Evolutionary conservation across 2,797 vertebrate genomes (phyloP), one percentile per base, ranked within the genome.

Genomic region (Sebastes diploproa): DNA sequence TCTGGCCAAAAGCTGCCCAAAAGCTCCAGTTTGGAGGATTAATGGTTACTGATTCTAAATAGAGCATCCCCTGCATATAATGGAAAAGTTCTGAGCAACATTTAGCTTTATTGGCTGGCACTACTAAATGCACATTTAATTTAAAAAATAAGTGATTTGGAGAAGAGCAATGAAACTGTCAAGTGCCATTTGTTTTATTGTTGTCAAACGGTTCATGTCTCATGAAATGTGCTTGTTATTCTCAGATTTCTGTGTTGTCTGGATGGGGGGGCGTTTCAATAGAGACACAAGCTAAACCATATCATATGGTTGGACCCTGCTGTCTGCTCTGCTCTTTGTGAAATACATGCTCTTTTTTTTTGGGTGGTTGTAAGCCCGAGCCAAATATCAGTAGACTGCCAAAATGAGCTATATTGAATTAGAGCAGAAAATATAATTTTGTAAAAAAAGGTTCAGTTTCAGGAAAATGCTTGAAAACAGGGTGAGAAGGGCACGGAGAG

Each of bases 281-380:
- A 77, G 71, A 85, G 72, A 85, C 77, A 83, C 77, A 80, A 75
- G 82, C 78, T 64, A 71, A 86, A 85, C 61, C 66, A 58, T 72
- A 71, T 86, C 52, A 63, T 90, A 52, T 73, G 73, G 84, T 67
- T 74, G 80, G 85, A 83, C 71, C 72, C 81, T 27, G 90, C 88
- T 84, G 82, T 88, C 85, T 80, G 65, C 85, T 83, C 66, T 72
- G 80, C 79, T 90, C 75, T 90, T 76, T 86, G 82, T 83, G 73
- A 80, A 84, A 84, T 55, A 75, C 73, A 66, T 54, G 69, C 58
- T 36, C 55, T 61, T 65, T 77, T 75, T 63, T 63, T 27, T 38
- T 13, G 22, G 32, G 38, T 61, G 78, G 75, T 75, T 84, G 68
- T 30, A 71, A 65, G 56, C 54, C 10, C 0, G 13, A 81, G 67